phyloP scores from a whole-genome alignment of 2,113 vertebrate genomes.

The Numenius arquata region DNA sequence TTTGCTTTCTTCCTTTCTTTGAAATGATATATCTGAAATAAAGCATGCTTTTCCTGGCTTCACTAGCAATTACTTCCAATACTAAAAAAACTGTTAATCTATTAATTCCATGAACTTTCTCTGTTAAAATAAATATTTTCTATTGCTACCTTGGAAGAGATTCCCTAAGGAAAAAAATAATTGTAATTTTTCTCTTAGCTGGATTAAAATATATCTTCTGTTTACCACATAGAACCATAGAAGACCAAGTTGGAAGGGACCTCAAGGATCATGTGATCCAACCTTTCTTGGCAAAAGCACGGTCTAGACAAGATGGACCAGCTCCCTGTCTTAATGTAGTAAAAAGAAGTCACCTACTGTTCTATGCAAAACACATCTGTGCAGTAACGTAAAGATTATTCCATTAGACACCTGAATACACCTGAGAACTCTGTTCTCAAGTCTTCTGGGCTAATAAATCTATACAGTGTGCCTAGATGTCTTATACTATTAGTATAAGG shows the following conservation, averaged over 20 bases:
- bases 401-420: not conserved
- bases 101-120: not conserved
- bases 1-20: not conserved
- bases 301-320: not conserved
- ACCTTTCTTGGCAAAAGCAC: not conserved
- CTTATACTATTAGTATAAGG: not conserved
- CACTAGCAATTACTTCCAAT: not conserved
- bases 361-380: not conserved
- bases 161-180: not conserved
- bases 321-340: not conserved
- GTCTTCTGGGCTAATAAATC: slow-evolving; percentile 31
- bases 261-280: not conserved
- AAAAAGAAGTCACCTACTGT: not conserved
- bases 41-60: not conserved
- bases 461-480: not conserved
- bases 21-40: not conserved
- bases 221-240: not conserved
- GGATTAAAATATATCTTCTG: not conserved
- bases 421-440: not conserved
- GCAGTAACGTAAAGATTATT: slow-evolving; percentile 6
- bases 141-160: not conserved
- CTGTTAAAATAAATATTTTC: not conserved
- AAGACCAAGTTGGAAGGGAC: not conserved
- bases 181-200: not conserved
- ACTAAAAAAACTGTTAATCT: not conserved